Conservation (phyloP, 2,888 invertebrate genomes). For the Caenorhabditis sulstoni region DNA sequence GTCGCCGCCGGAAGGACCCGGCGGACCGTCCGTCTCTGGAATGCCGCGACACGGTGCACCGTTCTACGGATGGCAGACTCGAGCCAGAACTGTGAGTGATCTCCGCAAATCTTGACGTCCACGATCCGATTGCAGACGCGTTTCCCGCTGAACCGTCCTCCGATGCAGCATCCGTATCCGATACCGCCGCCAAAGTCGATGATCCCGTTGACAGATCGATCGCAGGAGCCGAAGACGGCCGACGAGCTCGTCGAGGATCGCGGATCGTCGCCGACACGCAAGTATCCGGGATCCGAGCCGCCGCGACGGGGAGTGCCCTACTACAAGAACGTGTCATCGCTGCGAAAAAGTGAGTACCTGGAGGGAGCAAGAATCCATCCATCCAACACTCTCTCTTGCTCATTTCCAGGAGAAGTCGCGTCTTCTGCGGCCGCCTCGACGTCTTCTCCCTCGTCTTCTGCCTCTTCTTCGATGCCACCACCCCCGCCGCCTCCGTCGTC, state of each 20-base stretch:
- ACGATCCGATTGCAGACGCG: slow-evolving; percentile 1
- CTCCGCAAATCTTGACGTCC: too few species aligned
- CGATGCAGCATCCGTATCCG: too few species aligned
- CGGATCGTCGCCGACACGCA: neutral
- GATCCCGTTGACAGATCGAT: slow-evolving; percentile 22
- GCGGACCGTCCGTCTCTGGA: slow-evolving; percentile 9
- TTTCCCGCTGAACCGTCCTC: slow-evolving; percentile 12
- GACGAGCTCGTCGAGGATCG: slow-evolving; percentile 33
- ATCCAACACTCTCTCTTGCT: too few species aligned
- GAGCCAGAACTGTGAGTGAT: too few species aligned
- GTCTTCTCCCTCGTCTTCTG: too few species aligned
- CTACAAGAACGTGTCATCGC: slow-evolving; percentile 29
- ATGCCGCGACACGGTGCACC: too few species aligned
- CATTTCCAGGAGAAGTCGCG: neutral
- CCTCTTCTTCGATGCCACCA: neutral
- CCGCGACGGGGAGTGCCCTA: slow-evolving; percentile 38
- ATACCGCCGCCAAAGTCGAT: too few species aligned
- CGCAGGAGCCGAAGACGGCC: slow-evolving; percentile 14
- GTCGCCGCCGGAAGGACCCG: neutral
- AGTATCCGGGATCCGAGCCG: slow-evolving; percentile 15
- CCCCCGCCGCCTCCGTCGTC: neutral
- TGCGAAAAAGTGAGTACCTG: slow-evolving; percentile 8
- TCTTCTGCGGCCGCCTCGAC: neutral
- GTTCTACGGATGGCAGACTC: too few species aligned
- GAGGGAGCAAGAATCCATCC: too few species aligned